Base-by-base conservation (phyloP, 2,888 invertebrate genomes). In the Melieria omissa region DNA sequence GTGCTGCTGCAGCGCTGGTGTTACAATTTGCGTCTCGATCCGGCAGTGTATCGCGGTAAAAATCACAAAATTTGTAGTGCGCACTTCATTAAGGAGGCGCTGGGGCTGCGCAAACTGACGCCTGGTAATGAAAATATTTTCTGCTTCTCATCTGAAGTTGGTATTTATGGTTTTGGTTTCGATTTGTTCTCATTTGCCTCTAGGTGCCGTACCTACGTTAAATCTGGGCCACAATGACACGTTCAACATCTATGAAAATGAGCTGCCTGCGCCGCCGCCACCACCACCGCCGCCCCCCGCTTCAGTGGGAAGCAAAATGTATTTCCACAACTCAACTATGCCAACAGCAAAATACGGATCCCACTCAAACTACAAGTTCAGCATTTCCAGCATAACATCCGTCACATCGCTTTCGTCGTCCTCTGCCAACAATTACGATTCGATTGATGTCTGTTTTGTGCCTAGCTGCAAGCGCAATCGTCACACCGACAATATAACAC, bases 61-160 rank as follows among this genome's bases (percentile, higher is more conserved):
- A 85, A 85, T 76, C 85, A 84, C 64, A 85, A 84, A 77, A 84
- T 84, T 73, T 84, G 84, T 71, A 84, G 85, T 49, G 81, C 81
- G 0, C 84, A 84, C 71, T 84, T 84, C n/a, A 82, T 84, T n/a
- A 85, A 82, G 65, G 84, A 84, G 70, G 84, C 84, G 0, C 65
- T 84, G 65, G 84, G 84, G 10, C 71, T 85, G 5, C 78, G 84
- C 4, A 84, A 85, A 71, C 76, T 84, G 2, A 82, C 82, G 5
- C 82, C 84, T 14, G 85, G 82, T 83, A 72, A 72, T 72, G 54
- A 6, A n/a, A 9, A 49, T 49, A 49, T 49, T 10, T 49, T 9
- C 49, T 10, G 12, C 10, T 49, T 49, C 12, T 10, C 12, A 49
- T 49, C 9, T 12, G 3, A 9, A 49, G 49, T 49, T 49, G 49